These are phyloP conservation scores for Australoheros facetus DNA, from an alignment of 2,797 vertebrate genomes.

Conservation along the genomic window DNA sequence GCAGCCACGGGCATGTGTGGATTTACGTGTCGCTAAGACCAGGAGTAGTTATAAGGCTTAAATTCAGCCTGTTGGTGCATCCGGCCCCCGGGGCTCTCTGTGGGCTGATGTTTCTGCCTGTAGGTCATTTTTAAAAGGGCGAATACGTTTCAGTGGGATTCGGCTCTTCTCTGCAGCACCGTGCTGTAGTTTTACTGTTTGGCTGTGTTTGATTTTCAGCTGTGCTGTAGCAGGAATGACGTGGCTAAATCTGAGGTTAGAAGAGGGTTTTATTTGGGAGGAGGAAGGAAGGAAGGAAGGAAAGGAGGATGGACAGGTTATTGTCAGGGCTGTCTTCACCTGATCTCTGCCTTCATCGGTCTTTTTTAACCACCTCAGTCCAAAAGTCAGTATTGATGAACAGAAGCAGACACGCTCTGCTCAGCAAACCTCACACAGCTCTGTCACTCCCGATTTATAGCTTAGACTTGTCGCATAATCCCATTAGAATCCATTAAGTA, in stretches of 20 bases:
- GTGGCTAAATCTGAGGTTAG: slow-evolving; percentile 17
- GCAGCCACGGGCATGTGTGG: no score
- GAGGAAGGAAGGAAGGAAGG: neutral
- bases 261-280: slow-evolving; percentile 14
- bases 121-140: neutral
- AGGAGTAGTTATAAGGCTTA: neutral
- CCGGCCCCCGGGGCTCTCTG: no score
- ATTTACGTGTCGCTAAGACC: neutral
- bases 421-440: slow-evolving; percentile 13
- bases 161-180: neutral
- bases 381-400: slow-evolving; percentile 21
- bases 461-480: slow-evolving; percentile 69
- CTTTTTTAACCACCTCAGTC: slow-evolving; percentile 24
- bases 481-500: slow-evolving; percentile 71
- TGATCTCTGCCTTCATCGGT: slow-evolving; percentile 4
- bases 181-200: fast-evolving
- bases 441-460: slow-evolving; percentile 29
- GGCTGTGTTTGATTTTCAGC: neutral
- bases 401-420: neutral
- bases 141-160: neutral
- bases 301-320: slow-evolving; percentile 3
- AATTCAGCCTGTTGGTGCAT: no score
- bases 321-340: slow-evolving; percentile 14
- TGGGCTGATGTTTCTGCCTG: neutral
- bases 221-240: slow-evolving; percentile 42